phyloP scores from a whole-genome alignment of 2,888 invertebrate genomes.

The Oxyteleia sp. region DNA sequence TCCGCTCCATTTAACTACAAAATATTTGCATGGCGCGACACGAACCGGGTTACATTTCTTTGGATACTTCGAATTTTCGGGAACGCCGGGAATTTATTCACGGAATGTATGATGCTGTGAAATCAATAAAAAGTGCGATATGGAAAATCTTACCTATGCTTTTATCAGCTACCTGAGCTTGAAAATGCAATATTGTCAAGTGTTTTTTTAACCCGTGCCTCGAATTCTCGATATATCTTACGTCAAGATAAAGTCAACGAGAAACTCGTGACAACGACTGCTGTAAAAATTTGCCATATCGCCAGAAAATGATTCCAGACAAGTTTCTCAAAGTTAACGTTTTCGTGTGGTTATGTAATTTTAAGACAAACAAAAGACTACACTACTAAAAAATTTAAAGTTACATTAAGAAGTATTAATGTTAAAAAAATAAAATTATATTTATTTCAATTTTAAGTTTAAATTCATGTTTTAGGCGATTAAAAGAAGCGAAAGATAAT shows the following conservation, averaged over 20 bases:
- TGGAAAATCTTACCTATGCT: constrained; percentile 45
- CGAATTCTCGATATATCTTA: constrained; percentile 26
- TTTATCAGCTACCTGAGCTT: constrained; percentile 39
- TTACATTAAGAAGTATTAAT: too few relatives aligned
- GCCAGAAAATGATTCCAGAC: too few relatives aligned
- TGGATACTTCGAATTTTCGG: constrained; percentile 63
- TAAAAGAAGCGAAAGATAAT: too few relatives aligned
- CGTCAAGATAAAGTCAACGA: constrained; percentile 16
- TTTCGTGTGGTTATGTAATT: too few relatives aligned
- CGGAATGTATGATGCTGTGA: constrained; percentile 50
- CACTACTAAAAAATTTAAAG: too few relatives aligned
- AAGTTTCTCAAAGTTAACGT: too few relatives aligned
- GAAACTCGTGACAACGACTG: not conserved
- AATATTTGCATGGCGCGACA: constrained; percentile 63
- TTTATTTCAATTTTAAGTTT: too few relatives aligned
- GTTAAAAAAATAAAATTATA: too few relatives aligned
- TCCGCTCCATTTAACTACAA: constrained; percentile 61
- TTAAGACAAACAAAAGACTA: too few relatives aligned
- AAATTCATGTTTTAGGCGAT: too few relatives aligned
- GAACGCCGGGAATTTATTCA: constrained; percentile 54
- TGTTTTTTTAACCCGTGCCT: constrained; percentile 19
- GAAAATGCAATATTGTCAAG: constrained; percentile 43
- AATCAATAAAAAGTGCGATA: constrained; percentile 58
- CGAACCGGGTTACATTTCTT: constrained; percentile 60
- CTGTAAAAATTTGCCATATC: not conserved